phyloP scores from a whole-genome alignment of 2,113 vertebrate species.

The Menura novaehollandiae region DNA sequence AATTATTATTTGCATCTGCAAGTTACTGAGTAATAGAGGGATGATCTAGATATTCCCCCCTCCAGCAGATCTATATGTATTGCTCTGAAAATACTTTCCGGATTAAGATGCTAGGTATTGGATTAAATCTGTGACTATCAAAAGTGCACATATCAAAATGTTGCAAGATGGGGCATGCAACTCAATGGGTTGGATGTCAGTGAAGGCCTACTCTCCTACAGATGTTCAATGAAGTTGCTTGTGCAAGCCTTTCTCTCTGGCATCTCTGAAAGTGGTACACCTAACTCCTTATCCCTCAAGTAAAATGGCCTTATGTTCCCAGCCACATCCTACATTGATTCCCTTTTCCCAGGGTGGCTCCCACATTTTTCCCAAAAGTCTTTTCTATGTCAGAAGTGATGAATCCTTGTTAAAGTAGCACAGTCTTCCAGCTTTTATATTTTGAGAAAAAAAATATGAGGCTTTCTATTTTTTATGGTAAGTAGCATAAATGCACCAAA shows the following conservation, averaged over 20 bases:
- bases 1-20: not conserved
- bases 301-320: not conserved
- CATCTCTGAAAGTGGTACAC: not conserved
- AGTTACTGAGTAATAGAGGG: not conserved
- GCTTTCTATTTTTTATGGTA: conserved; percentile 13
- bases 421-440: conserved; percentile 39
- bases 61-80: not conserved
- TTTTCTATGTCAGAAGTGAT: conserved; percentile 17
- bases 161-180: not conserved
- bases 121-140: not conserved
- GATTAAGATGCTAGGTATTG: not conserved
- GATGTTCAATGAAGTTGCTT: not conserved
- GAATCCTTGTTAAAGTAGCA: conserved; percentile 34
- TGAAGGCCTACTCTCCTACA: not conserved
- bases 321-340: not conserved
- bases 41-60: not conserved
- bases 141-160: not conserved
- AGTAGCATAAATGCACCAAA: conserved; percentile 11
- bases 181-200: not conserved
- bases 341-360: conserved; percentile 12
- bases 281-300: not conserved
- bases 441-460: not conserved
- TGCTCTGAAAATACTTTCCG: not conserved
- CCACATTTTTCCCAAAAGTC: not conserved
- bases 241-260: not conserved